These are phyloP conservation scores for Steinernema carpocapsae DNA, from an alignment of 2,888 invertebrate genomes.

Conservation along the genomic window DNA sequence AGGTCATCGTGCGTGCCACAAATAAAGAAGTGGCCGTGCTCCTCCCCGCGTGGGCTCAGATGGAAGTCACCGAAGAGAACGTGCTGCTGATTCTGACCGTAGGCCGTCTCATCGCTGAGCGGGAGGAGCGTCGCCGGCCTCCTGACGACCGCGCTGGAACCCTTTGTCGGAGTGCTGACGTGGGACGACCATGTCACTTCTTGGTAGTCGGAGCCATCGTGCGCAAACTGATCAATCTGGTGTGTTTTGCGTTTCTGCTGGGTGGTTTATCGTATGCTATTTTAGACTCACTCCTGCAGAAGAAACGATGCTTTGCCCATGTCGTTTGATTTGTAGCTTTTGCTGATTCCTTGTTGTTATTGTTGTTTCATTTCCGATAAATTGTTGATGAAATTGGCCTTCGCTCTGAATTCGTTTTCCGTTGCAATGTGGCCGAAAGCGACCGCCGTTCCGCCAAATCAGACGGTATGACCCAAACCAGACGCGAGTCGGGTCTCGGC, in stretches of 20 bases:
- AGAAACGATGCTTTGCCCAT: constrained; percentile 41
- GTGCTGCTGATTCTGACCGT: background rate
- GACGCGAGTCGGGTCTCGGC: too few species aligned
- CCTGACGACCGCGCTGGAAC: background rate
- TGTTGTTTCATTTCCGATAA: too few species aligned
- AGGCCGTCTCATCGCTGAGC: background rate
- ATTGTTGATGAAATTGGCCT: too few species aligned
- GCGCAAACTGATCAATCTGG: background rate
- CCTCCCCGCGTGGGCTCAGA: background rate
- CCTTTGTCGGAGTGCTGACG: background rate
- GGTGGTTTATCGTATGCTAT: background rate
- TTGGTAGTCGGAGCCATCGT: background rate
- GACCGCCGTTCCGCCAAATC: too few species aligned
- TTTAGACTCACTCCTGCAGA: constrained; percentile 25
- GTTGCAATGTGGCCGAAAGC: too few species aligned
- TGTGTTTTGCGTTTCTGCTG: background rate
- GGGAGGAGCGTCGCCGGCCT: background rate
- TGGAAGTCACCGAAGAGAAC: background rate
- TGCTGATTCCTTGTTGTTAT: background rate
- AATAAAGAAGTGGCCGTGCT: background rate
- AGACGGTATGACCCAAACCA: too few species aligned
- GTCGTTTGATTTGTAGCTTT: constrained; percentile 36
- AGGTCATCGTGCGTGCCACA: background rate
- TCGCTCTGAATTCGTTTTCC: too few species aligned
- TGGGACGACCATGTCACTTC: background rate